A percentile compares a stretch with the other conserved stretches of the same genome.
These are phyloP conservation scores for Mesocricetus auratus DNA, from an alignment of 2,113 vertebrate genomes.

Conservation along the genomic window DNA sequence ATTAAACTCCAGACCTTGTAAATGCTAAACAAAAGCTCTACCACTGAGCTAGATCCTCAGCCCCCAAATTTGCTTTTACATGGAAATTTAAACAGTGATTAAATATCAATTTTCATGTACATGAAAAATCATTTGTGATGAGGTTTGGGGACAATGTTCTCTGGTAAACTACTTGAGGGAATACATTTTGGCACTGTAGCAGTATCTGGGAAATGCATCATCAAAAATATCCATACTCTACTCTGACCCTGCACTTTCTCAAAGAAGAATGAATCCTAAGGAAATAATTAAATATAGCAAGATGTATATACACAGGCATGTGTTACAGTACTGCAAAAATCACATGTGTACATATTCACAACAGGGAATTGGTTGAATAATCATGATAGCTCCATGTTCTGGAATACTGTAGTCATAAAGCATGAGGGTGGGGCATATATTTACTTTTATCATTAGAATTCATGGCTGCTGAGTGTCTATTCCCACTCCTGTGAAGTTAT, in stretches of 20 bases:
- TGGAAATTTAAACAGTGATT: conserved; percentile 11
- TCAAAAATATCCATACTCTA: background rate
- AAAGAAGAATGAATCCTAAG: background rate
- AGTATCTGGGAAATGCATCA: background rate
- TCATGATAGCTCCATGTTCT: background rate
- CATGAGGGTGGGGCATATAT: background rate
- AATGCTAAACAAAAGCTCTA: background rate
- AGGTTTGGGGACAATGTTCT: background rate
- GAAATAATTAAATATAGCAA: background rate
- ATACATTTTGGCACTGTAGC: background rate
- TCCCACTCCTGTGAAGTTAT: background rate
- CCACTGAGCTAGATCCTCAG: background rate
- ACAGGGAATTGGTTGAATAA: background rate
- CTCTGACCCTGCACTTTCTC: background rate
- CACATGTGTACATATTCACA: background rate
- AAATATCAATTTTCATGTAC: background rate
- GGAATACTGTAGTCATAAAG: background rate
- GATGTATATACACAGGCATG: background rate
- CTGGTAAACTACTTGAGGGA: background rate
- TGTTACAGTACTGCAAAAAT: background rate
- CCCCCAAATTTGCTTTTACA: background rate
- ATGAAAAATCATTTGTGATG: background rate
- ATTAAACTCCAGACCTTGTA: background rate
- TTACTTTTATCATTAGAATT: background rate
- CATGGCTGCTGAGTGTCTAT: background rate